A percentile compares a stretch with the other conserved stretches of the same genome.
These are phyloP conservation scores for Chelidonichthys spinosus DNA, from an alignment of 2,797 vertebrate genomes.

Conservation along the genomic window DNA sequence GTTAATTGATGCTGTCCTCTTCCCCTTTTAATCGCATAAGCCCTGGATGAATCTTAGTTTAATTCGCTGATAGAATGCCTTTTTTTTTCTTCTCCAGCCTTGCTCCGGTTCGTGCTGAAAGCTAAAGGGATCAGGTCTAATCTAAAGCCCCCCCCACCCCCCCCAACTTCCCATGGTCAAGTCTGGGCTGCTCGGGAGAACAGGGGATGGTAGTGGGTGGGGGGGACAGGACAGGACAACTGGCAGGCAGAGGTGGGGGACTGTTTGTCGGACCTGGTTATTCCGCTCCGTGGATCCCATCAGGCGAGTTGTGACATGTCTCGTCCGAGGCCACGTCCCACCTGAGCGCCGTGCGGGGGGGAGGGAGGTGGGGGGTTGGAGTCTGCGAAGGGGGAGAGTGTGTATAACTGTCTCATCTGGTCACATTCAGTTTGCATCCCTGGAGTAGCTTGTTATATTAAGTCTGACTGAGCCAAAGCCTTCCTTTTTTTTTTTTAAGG, in stretches of 20 bases:
- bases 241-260: conserved; percentile 68
- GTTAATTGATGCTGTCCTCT: conserved; percentile 83
- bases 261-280: conserved; percentile 79
- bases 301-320: conserved; percentile 77
- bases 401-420: conserved; percentile 75
- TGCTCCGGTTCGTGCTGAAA: conserved; percentile 65
- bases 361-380: conserved; percentile 32
- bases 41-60: conserved; percentile 83
- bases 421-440: conserved; percentile 70
- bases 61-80: conserved; percentile 81
- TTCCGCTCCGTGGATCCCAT: conserved; percentile 79
- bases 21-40: conserved; percentile 85
- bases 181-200: conserved; percentile 53
- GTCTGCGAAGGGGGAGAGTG: conserved; percentile 56
- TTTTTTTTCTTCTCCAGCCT: conserved; percentile 62
- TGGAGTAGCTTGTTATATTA: conserved; percentile 51
- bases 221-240: conserved; percentile 47
- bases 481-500: conserved; percentile 30
- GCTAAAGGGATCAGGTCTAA: conserved; percentile 79
- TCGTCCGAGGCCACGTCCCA: conserved; percentile 73
- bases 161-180: conserved; percentile 48
- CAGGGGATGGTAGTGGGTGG: not conserved
- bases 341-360: conserved; percentile 58
- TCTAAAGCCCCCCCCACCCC: conserved; percentile 59
- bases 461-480: conserved; percentile 42